Base-by-base conservation (phyloP, 2,888 invertebrate genomes). In the Eupeodes luniger region DNA sequence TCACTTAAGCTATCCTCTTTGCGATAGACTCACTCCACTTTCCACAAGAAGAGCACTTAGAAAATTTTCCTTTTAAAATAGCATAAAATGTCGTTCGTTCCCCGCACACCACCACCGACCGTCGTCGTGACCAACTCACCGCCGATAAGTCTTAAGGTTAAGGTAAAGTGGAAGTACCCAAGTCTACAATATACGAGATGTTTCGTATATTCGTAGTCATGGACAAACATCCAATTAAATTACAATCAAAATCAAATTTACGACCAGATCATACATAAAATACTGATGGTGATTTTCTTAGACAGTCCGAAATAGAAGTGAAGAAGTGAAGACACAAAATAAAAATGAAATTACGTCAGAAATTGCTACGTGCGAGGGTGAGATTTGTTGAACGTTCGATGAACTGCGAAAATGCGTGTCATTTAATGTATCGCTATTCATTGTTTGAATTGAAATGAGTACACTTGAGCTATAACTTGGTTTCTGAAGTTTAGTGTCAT, bases 371-470 rank as follows among this genome's bases (percentile, higher is more conserved):
- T 81, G 66, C 78, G 74, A 78, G 78, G 82, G 69, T 59, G 67
- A 82, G n/a, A 47, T 27, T 34, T 57, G 11, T 34, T n/a, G 19
- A 14, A 55, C 67, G 85, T 80, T 76, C 81, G 57, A 69, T 70
- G 84, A 84, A 85, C 84, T 62, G 64, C 9, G 49, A n/a, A 66
- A 77, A 19, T 16, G 51, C 64, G 51, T 62, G 47, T 49, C 55
- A 51, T 40, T 40, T 40, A 5, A 4, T 9, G 40, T 40, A 40
- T 40, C 9, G 40, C 5, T 44, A 51, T 53, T 49, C n/a, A 72
- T 5, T 59, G 51, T 53, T 57, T 72, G 66, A 16, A 75, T 75
- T 34, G 14, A 62, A 74, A 67, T 67, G 49, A 61, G 47, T 61
- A 27, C 67, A 66, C n/a, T 49, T 74, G 27, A 57, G 27, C 40